Percentiles rank a stretch among this genome's conserved stretches.
phyloP scores from a whole-genome alignment of 2,797 vertebrate genomes.

The Microctenopoma stevenorrisi region DNA sequence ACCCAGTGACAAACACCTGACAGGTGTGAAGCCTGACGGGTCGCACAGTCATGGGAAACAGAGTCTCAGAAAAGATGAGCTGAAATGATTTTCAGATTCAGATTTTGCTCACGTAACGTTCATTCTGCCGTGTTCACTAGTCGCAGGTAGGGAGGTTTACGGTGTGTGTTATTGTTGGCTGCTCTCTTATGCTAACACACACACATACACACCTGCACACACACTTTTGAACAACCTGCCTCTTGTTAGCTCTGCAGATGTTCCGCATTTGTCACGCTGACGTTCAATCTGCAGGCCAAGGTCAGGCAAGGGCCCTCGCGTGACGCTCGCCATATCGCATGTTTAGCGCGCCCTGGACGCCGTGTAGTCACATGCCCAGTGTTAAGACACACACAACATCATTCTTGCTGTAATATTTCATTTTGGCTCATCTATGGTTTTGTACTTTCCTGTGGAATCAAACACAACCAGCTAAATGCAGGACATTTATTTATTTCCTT shows the following conservation, averaged over 20 bases:
- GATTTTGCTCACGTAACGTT: background rate
- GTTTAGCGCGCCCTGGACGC: conserved; percentile 16
- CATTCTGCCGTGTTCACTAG: background rate
- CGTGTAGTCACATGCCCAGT: background rate
- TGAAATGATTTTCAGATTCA: conserved; percentile 13
- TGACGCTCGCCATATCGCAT: conserved; percentile 9
- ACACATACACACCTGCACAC: background rate
- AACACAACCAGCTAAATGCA: background rate
- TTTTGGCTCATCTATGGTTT: background rate
- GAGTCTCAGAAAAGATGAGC: background rate
- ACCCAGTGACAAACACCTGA: conserved; percentile 12
- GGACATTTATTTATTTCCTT: conserved; percentile 9
- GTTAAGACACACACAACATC: conserved; percentile 9
- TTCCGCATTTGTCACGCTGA: conserved; percentile 68
- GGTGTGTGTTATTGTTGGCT: conserved; percentile 1
- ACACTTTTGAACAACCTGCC: conserved; percentile 23
- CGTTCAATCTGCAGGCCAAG: conserved; percentile 45
- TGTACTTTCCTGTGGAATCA: background rate
- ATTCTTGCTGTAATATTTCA: background rate
- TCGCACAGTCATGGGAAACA: conserved; percentile 9
- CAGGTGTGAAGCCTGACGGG: conserved; percentile 33
- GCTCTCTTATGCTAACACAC: conserved; percentile 4
- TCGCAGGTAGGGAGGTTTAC: conserved; percentile 9
- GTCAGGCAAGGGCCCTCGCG: conserved; percentile 42
- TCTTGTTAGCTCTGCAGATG: conserved; percentile 65